phyloP scores from a whole-genome alignment of 1,140 invertebrate genomes.

The Listronotus oregonensis region DNA sequence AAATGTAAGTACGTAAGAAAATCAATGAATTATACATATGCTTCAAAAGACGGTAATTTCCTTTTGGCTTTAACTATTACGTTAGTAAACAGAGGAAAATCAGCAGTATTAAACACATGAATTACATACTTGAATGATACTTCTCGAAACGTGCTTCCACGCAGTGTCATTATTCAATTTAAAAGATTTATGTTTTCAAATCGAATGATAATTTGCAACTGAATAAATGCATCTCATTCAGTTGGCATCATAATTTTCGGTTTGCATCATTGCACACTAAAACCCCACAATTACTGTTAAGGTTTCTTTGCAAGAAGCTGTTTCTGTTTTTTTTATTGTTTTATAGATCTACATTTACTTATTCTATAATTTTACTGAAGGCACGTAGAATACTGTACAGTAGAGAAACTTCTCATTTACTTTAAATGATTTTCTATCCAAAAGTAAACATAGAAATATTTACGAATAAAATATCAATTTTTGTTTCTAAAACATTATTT shows the following conservation, averaged over 20 bases:
- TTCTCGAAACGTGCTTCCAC: slow-evolving; percentile 16
- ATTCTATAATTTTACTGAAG: no score
- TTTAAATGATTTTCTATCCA: no score
- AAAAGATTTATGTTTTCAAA: slow-evolving; percentile 23
- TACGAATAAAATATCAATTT: no score
- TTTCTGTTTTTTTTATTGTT: no score
- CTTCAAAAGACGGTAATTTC: no score
- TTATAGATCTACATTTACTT: no score
- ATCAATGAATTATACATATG: no score
- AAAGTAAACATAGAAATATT: no score
- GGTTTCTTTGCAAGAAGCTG: neutral
- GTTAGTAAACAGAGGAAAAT: neutral
- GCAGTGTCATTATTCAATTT: slow-evolving; percentile 17
- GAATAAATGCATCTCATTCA: slow-evolving; percentile 25
- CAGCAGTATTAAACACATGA: slow-evolving; percentile 1
- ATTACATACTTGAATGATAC: slow-evolving; percentile 22
- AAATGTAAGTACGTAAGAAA: no score
- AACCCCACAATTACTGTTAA: neutral
- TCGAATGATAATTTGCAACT: slow-evolving; percentile 22
- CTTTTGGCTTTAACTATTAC: neutral
- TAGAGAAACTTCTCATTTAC: no score
- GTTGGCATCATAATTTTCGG: slow-evolving; percentile 7
- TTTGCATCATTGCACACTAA: slow-evolving; percentile 13
- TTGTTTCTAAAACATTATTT: no score
- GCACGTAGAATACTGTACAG: no score